Percentiles rank a stretch among this genome's conserved stretches.
Evolutionary conservation across 2,888 invertebrate species (phyloP).

Genomic region (Drosophila phalerata): DNA sequence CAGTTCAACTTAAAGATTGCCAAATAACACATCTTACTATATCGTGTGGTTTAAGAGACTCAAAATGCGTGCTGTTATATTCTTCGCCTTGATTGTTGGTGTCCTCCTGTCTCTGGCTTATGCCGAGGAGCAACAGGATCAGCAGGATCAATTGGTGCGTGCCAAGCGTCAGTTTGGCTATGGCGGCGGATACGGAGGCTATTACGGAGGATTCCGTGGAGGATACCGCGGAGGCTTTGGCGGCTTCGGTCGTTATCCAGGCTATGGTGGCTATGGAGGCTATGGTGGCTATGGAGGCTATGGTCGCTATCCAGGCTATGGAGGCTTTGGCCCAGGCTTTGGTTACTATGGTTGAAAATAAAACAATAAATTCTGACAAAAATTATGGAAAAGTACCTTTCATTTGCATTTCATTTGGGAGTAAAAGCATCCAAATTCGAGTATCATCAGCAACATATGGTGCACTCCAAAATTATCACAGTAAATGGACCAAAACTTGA

Average conservation of each 20-base stretch:
- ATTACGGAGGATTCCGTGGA: conserved; percentile 20
- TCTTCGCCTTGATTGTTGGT: conserved; percentile 50
- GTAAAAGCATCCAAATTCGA: not conserved
- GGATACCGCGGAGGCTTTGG: conserved; percentile 8
- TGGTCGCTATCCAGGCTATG: conserved; percentile 19
- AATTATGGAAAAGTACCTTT: conserved; percentile 5
- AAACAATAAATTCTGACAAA: conserved; percentile 41
- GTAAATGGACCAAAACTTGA: conserved; percentile 75
- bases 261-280: conserved; percentile 18
- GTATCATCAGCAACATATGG: conserved; percentile 19
- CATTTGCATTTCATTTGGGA: not conserved
- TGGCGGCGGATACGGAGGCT: conserved; percentile 17
- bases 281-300: conserved; percentile 18
- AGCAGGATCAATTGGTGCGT: conserved; percentile 37
- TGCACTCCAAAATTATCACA: conserved; percentile 44
- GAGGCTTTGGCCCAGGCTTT: conserved; percentile 6
- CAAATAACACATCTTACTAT: conserved; percentile 33
- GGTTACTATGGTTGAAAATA: conserved; percentile 22
- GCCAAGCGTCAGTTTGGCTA: conserved; percentile 53
- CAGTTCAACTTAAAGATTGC: conserved; percentile 53
- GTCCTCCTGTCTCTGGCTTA: conserved; percentile 51
- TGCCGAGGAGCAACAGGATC: conserved; percentile 31
- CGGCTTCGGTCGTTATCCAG: conserved; percentile 11
- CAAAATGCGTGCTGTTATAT: conserved; percentile 58
- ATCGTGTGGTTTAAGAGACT: not conserved